Evolutionary conservation across 1,140 invertebrate genomes (phyloP), one percentile per base, ranked within the genome.

Genomic region (Neelides sp.): DNA sequence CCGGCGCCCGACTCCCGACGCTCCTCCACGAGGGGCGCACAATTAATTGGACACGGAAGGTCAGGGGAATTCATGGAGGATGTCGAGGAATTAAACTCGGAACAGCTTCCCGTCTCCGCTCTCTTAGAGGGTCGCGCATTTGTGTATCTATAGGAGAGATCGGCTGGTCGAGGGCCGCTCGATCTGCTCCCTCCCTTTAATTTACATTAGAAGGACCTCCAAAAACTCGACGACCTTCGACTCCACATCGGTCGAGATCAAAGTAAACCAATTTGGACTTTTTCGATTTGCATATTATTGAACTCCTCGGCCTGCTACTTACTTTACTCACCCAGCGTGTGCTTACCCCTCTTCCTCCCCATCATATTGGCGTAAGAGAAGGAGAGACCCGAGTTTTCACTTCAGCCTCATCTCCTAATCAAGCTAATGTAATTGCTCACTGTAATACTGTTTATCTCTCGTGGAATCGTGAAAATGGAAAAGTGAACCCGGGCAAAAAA

Each of bases 171-270:
- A 13, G 39, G n/a, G 22, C n/a, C n/a, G 24, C 19, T 19, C 4
- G 39, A 13, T 12, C 24, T 19, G 26, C 12, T 30, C 27, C 28
- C n/a, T 44, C 5, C n/a, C 4, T 41, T 2, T n/a, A 20, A 27
- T 12, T 43, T 15, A 12, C n/a, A 32, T 45, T 15, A 30, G 32
- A 44, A 34, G 24, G 27, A 39, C 53, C 48, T 50, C 36, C 47
- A 55, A 50, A 55, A 55, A 55, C 42, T 55, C 44, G 53, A 55
- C 48, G 53, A 50, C 53, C 53, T 55, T 55, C 53, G 48, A 50
- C 50, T 48, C 46, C 35, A 24, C 52, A 50, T 50, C 52, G 52
- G 52, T 50, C 46, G 20, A 46, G 30, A 49, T 50, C 46, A 54
- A 54, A 54, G 52, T 54, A 39, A 54, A 54, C 49, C 52, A 47